A percentile compares a stretch with the other conserved stretches of the same genome.
Evolutionary conservation across 92 coral and sea anemone genomes (phyloP).

Genomic region (Epizoanthus rinbou): DNA sequence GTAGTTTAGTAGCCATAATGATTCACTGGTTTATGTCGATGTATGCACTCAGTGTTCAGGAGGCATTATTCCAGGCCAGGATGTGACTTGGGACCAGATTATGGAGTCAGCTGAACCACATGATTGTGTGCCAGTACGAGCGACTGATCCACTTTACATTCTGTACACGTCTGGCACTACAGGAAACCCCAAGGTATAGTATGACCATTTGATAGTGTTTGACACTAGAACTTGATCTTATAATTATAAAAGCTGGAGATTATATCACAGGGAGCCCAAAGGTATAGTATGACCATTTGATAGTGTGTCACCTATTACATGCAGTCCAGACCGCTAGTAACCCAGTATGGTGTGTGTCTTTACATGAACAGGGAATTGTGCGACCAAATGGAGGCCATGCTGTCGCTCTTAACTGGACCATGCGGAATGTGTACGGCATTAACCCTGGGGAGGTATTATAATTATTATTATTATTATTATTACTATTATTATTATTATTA

Average conservation of each 20-base stretch:
- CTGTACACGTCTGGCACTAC: conserved; percentile 99
- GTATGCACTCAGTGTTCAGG: conserved; percentile 70
- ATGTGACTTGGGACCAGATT: conserved; percentile 89
- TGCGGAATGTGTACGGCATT: conserved; percentile 88
- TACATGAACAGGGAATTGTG: conserved; percentile 77
- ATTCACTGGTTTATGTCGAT: too few relatives aligned
- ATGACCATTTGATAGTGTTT: not conserved
- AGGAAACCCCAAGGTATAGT: conserved; percentile 92
- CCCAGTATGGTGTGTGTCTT: not conserved
- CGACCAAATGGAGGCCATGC: conserved; percentile 97
- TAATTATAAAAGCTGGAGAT: not conserved
- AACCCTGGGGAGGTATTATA: conserved; percentile 87
- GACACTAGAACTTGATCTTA: not conserved
- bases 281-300: too few relatives aligned
- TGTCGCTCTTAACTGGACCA: conserved; percentile 93
- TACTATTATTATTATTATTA: too few relatives aligned
- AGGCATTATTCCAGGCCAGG: conserved; percentile 81
- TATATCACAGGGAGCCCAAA: too few relatives aligned
- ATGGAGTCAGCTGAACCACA: conserved; percentile 87
- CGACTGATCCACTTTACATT: conserved; percentile 94
- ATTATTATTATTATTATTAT: too few relatives aligned
- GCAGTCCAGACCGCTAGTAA: not conserved
- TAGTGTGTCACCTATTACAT: not conserved
- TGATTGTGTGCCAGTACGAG: conserved; percentile 88
- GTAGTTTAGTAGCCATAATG: too few relatives aligned